phyloP scores from a whole-genome alignment of 1,140 invertebrate species.

The Drosophila pachea region DNA sequence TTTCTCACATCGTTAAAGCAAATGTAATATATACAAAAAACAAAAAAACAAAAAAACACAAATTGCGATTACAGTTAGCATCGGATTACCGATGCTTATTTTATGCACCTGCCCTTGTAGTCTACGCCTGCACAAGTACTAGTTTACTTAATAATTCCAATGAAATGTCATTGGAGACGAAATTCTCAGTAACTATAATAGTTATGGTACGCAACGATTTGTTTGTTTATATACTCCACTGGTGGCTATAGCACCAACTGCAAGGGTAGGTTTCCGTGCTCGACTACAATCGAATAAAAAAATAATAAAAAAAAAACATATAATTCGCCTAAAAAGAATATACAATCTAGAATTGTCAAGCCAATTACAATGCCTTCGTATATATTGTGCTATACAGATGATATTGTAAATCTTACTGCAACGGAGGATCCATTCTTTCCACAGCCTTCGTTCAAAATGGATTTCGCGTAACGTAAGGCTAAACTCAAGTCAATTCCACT shows the following conservation, averaged over 20 bases:
- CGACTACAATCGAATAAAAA: no score
- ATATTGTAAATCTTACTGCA: constrained; percentile 83
- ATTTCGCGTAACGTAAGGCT: constrained; percentile 78
- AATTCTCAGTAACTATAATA: no score
- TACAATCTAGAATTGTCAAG: constrained; percentile 5
- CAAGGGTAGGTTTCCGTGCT: no score
- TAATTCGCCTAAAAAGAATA: not conserved
- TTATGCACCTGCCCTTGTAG: constrained; percentile 5
- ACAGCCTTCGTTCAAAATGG: constrained; percentile 94
- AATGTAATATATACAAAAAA: not conserved
- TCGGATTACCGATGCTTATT: constrained; percentile 3
- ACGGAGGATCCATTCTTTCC: constrained; percentile 97
- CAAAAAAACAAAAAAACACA: not conserved
- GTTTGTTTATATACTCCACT: no score
- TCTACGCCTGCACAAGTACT: not conserved
- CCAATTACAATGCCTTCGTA: constrained; percentile 13
- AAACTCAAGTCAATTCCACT: constrained; percentile 69
- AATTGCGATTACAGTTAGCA: not conserved
- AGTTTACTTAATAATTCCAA: not conserved
- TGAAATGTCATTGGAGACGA: no score
- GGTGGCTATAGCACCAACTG: no score
- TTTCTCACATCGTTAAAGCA: not conserved
- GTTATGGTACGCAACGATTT: no score
- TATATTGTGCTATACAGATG: constrained; percentile 23
- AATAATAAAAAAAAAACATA: no score